These are phyloP conservation scores for Tor tambroides DNA, from an alignment of 2,113 vertebrate species.

Conservation along the genomic window DNA sequence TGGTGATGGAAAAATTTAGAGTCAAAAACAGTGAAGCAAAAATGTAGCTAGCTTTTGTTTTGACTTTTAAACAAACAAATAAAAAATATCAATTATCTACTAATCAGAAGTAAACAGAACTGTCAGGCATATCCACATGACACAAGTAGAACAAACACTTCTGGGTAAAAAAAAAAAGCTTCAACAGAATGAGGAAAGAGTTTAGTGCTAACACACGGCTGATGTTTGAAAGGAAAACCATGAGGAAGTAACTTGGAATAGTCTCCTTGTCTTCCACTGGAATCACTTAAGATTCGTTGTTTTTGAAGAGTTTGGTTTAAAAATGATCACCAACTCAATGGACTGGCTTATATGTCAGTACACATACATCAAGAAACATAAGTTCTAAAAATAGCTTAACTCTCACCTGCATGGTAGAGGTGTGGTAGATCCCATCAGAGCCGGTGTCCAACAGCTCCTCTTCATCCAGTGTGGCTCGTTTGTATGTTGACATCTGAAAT, in stretches of 20 bases:
- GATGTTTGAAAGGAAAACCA: background rate
- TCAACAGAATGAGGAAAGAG: background rate
- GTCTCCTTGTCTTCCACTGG: background rate
- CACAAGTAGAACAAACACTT: background rate
- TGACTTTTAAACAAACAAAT: background rate
- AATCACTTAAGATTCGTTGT: background rate
- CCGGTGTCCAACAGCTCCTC: slow-evolving; percentile 90
- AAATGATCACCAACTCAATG: background rate
- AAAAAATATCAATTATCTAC: too few species aligned
- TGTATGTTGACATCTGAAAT: slow-evolving; percentile 95
- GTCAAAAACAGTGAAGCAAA: background rate
- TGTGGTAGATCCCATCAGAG: slow-evolving; percentile 83
- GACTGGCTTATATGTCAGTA: background rate
- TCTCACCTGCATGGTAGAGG: slow-evolving; percentile 85
- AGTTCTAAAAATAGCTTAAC: background rate
- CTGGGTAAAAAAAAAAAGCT: background rate
- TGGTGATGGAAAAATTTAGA: background rate
- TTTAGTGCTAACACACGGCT: background rate
- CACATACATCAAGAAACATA: background rate
- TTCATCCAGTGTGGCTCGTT: slow-evolving; percentile 90
- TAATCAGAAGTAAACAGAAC: background rate
- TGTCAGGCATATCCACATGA: background rate
- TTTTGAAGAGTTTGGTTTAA: background rate
- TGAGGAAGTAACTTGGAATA: background rate
- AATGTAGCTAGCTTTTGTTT: background rate